Evolutionary conservation across 1,140 invertebrate genomes (phyloP), one percentile per base, ranked within the genome.

Genomic region (Panagrolaimus sp.): DNA sequence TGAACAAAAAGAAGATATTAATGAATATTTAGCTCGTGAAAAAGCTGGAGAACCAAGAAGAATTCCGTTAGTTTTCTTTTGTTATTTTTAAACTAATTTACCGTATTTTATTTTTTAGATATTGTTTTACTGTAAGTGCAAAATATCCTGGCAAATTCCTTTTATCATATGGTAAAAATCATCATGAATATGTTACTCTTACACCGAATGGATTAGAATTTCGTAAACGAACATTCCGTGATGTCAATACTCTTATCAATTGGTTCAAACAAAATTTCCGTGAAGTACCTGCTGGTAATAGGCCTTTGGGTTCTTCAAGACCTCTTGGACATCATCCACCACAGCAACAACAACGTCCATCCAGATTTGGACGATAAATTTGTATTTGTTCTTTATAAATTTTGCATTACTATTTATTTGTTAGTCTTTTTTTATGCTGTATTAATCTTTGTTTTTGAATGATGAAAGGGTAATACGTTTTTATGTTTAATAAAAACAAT

Each of bases 91-190:
- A 63, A 52, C n/a, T 28, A 32, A 26, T 1, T 2, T 24, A 43
- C 17, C n/a, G 72, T 48, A 21, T 43, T 46, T 58, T 9, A 10
- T 43, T 73, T 76, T 58, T 28, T 32, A 82, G 78, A 21, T 82
- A 81, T 48, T 72, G 78, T 80, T 84, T 83, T 78, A 89, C 82
- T 66, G 73, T 82, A 7, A 76, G 78, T n/a, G 74, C 75, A 83
- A 90, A 90, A 80, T 91, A 90, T 81, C 94, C 96, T 0, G 95
- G 95, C 10, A 93, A 95, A 81, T 98, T 98, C 82, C 80, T 97
- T 46, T 24, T 98, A 71, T 94, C 94, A 0, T 86, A 92, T 38
- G 88, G 88, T 55, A 89, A 90, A 76, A 89, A 89, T 68, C 88
- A 89, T 6, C 93, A 97, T 84, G 96, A 98, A 84, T 96, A 90